Evolutionary conservation across 2,797 vertebrate genomes (phyloP).

Genomic region (Acridotheres tristis): DNA sequence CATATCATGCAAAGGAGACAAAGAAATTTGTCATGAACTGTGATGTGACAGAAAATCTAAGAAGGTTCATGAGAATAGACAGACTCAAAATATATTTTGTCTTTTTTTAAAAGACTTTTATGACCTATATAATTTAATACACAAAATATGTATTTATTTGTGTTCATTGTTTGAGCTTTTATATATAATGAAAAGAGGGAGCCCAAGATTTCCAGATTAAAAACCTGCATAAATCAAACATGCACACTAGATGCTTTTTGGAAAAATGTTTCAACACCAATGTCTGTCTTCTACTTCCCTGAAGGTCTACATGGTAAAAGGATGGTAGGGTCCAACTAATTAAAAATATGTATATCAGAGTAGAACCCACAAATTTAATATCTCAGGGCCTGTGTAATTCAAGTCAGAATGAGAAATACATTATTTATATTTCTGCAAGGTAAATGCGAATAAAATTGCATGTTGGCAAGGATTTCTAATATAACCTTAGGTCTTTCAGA

Average conservation of each 20-base stretch:
- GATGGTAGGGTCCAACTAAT: not conserved
- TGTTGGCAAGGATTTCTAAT: slow-evolving; percentile 24
- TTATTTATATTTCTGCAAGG: slow-evolving; percentile 23
- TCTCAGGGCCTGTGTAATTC: not conserved
- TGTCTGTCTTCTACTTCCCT: not conserved
- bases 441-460: slow-evolving; percentile 44
- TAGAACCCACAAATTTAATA: not conserved
- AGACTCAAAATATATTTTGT: not conserved
- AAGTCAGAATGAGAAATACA: slow-evolving; percentile 35
- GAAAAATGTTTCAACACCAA: not conserved
- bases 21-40: slow-evolving; percentile 17
- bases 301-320: slow-evolving; percentile 1
- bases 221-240: not conserved
- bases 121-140: not conserved
- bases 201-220: not conserved
- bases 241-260: not conserved
- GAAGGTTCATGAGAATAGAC: not conserved
- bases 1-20: slow-evolving; percentile 32
- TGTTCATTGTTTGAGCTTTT: not conserved
- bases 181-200: not conserved
- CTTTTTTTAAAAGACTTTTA: not conserved
- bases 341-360: not conserved
- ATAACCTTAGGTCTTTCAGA: slow-evolving; percentile 17
- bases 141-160: not conserved
- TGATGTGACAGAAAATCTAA: not conserved